Conservation (phyloP, 1,140 invertebrate genomes). For the Meteorus sp. region DNA sequence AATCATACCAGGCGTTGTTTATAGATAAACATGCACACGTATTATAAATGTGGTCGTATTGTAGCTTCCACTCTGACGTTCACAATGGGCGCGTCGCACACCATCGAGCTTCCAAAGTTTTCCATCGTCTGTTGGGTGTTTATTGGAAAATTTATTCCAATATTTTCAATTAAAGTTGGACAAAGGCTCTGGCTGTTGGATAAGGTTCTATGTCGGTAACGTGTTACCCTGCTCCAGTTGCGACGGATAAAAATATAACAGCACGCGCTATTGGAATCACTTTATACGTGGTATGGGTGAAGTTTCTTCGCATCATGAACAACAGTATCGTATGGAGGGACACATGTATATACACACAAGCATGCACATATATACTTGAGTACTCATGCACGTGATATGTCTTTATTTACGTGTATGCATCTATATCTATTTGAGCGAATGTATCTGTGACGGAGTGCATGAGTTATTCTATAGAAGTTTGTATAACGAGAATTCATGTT, state of each 20-base stretch:
- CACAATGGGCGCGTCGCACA: constrained; percentile 21
- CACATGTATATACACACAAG: no score
- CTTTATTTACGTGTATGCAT: no score
- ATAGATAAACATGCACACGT: no score
- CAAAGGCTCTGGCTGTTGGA: constrained; percentile 42
- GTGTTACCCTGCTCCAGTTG: constrained; percentile 45
- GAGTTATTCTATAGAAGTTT: no score
- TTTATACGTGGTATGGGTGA: constrained; percentile 12
- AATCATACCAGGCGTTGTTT: no score
- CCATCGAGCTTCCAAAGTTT: constrained; percentile 33
- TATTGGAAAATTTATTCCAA: constrained; percentile 59
- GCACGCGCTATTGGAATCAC: constrained; percentile 39
- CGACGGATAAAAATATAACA: constrained; percentile 47
- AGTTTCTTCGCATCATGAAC: no score
- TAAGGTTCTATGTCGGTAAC: constrained; percentile 39
- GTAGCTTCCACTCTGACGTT: constrained; percentile 1
- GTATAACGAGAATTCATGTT: no score
- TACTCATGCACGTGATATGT: no score
- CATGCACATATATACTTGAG: no score
- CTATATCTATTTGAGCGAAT: no score
- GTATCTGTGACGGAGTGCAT: no score
- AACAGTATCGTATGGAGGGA: no score
- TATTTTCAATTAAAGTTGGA: constrained; percentile 60
- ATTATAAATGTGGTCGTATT: neutral
- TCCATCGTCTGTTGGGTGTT: constrained; percentile 36